Conservation (phyloP, 1,140 invertebrate genomes). For the Ooceraea biroi region DNA sequence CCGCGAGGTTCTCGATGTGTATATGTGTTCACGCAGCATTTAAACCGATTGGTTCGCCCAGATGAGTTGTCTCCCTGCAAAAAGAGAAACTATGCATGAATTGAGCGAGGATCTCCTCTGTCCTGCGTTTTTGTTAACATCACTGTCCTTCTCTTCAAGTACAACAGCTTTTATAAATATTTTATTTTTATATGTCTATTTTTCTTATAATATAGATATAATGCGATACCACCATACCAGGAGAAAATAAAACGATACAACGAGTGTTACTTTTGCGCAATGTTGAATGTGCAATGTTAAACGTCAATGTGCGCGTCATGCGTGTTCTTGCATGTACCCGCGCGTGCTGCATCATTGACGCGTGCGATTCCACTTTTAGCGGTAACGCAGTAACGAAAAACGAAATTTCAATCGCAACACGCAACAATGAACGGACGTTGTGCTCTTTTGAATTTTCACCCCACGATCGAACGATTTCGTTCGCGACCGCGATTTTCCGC, state of each 20-base stretch:
- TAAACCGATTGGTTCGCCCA: constrained; percentile 7
- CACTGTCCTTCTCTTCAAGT: background rate
- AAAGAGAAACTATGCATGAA: constrained; percentile 19
- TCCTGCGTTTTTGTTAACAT: constrained; percentile 23
- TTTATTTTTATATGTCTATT: background rate
- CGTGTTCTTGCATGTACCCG: background rate
- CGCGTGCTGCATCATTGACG: background rate
- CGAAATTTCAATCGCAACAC: constrained; percentile 28
- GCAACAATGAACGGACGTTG: constrained; percentile 1
- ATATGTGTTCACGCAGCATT: background rate
- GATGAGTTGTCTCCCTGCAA: background rate
- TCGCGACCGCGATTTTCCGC: constrained; percentile 10
- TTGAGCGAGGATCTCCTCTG: background rate
- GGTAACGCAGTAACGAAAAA: background rate
- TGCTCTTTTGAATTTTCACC: constrained; percentile 6
- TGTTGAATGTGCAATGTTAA: background rate
- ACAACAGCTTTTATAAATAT: constrained; percentile 6
- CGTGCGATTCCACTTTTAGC: constrained; percentile 20
- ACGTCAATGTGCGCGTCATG: background rate
- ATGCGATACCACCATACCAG: no score
- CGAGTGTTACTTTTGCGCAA: background rate
- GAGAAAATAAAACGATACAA: background rate
- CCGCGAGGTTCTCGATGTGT: background rate
- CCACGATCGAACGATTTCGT: constrained; percentile 4
- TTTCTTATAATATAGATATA: background rate